Conservation (phyloP, 2,888 invertebrate species). For the Philonicus albiceps region DNA sequence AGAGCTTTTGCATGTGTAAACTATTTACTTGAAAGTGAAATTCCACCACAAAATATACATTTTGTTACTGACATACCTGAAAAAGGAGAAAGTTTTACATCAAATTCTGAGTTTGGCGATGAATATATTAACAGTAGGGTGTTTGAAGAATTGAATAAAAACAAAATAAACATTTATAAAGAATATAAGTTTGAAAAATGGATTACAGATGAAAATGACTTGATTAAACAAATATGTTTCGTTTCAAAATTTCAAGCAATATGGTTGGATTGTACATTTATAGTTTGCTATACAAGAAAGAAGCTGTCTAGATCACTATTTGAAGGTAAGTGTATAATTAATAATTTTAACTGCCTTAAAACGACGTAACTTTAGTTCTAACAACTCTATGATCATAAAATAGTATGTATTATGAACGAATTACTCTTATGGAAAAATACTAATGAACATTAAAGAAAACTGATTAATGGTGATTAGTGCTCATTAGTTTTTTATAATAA, state of each 20-base stretch:
- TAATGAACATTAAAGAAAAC: no score
- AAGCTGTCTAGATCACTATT: conserved; percentile 20
- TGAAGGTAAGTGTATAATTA: not conserved
- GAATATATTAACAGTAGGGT: conserved; percentile 52
- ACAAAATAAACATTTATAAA: conserved; percentile 54
- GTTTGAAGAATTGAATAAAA: conserved; percentile 50
- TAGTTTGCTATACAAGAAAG: not conserved
- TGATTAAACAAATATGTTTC: not conserved
- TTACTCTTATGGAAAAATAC: no score
- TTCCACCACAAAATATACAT: conserved; percentile 62
- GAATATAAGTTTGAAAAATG: conserved; percentile 57
- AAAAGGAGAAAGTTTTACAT: not conserved
- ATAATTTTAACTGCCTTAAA: not conserved
- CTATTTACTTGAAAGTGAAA: conserved; percentile 63
- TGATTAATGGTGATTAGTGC: no score
- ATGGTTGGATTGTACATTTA: not conserved
- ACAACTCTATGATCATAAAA: no score
- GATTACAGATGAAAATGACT: conserved; percentile 51
- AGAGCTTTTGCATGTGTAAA: conserved; percentile 65
- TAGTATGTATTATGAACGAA: no score
- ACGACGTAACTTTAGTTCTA: no score
- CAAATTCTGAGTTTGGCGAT: not conserved
- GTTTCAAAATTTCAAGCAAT: not conserved
- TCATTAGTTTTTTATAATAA: no score
- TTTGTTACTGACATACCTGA: conserved; percentile 57